Evolutionary conservation across 2,888 invertebrate species (phyloP), one percentile per base, ranked within the genome.

Genomic region (Phyllotreta striolata): DNA sequence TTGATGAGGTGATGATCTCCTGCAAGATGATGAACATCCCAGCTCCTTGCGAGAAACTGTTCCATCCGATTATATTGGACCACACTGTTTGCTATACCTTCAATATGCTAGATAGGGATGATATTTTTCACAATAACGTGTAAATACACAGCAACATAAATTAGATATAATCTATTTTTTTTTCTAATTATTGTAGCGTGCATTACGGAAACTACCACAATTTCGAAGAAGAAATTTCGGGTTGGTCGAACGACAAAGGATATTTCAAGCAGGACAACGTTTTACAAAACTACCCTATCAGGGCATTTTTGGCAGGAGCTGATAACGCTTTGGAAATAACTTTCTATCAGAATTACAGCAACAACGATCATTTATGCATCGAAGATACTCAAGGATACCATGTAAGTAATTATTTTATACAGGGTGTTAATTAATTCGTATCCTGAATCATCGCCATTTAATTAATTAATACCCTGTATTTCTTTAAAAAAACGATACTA

Each of bases 181-280:
- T 84, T 82, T 0, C 87, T 88, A 1, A 85, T 88, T 60, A 71
- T 90, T 49, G 6, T 56, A 73, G 72, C 24, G 61, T 67, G 5
- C 69, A 68, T 9, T 68, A 66, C 55, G 55, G 57, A 8, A 43
- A 73, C 60, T 71, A 68, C 52, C 72, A 70, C 55, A 51, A 62
- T 9, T 63, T 63, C 35, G 55, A 54, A 7, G 41, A 39, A 5
- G 63, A 24, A 24, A 24, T 1, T 24, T 24, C 55, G 8, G 12
- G 55, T 39, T 90, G 90, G 90, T 85, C 82, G 66, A 80, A 89
- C 39, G 88, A 89, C 70, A 80, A 82, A 7, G 90, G 89, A 0
- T 90, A 90, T 69, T 78, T 79, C 76, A 0, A 79, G 80, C 10
- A 35, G 35, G n/a, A 10, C 1, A 2, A 12, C 2, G 1, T 6